phyloP scores from a whole-genome alignment of 2,113 vertebrate genomes.

The Melanerpes aurifrons region DNA sequence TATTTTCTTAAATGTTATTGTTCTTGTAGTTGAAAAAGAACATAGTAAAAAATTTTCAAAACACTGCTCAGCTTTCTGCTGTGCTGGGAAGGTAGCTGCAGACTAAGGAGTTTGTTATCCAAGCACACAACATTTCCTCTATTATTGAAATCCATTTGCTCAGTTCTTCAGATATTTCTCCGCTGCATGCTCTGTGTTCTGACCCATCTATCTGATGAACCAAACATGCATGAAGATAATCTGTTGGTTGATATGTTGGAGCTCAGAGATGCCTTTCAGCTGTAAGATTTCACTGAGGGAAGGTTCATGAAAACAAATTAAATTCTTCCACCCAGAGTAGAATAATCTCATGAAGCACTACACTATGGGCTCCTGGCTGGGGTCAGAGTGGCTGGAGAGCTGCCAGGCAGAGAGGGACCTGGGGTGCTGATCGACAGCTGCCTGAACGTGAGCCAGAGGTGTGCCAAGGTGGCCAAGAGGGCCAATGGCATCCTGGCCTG shows the following conservation, averaged over 20 bases:
- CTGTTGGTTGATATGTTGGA: background rate
- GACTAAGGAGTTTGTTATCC: background rate
- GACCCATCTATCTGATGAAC: background rate
- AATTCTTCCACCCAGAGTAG: background rate
- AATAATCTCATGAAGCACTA: background rate
- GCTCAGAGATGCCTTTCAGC: background rate
- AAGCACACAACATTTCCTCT: background rate
- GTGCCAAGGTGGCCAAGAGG: too few relatives aligned
- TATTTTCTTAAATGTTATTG: background rate
- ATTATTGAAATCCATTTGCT: background rate
- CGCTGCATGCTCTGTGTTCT: background rate
- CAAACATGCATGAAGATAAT: background rate
- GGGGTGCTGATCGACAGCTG: too few relatives aligned
- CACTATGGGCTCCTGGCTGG: background rate
- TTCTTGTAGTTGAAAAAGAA: background rate
- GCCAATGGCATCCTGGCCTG: too few relatives aligned
- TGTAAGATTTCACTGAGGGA: background rate
- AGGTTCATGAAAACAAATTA: background rate
- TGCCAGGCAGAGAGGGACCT: too few relatives aligned
- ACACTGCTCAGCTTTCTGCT: background rate
- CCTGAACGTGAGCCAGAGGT: too few relatives aligned
- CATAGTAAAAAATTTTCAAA: background rate
- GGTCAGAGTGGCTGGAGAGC: background rate
- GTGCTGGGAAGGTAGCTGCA: background rate
- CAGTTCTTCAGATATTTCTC: background rate